phyloP scores from a whole-genome alignment of 2,113 vertebrate species.

The Rhizomys pruinosus region DNA sequence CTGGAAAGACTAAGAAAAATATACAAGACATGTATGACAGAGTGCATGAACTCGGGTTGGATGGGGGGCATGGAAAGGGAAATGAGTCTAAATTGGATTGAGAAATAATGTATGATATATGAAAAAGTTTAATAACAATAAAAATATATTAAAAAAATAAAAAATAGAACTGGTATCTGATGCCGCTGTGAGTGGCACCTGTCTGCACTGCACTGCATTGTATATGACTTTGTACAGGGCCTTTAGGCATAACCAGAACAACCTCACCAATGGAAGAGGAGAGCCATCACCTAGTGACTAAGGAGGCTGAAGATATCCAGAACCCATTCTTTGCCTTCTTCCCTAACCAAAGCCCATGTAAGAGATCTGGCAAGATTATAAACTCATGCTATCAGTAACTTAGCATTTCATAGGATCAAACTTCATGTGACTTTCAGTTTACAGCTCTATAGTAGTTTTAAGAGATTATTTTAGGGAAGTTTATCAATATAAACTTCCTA shows the following conservation, averaged over 20 bases:
- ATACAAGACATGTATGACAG: too few relatives aligned
- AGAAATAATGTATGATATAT: too few relatives aligned
- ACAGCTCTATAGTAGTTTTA: not conserved
- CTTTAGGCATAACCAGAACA: constrained; percentile 16
- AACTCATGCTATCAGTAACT: not conserved
- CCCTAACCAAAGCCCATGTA: not conserved
- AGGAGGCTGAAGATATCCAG: not conserved
- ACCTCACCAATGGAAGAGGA: not conserved
- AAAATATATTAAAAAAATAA: too few relatives aligned
- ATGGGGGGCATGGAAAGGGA: too few relatives aligned
- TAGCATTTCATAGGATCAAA: not conserved
- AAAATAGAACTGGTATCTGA: not conserved
- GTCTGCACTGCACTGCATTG: not conserved
- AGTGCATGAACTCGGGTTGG: too few relatives aligned
- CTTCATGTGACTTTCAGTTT: not conserved
- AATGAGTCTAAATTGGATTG: too few relatives aligned
- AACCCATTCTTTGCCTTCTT: not conserved
- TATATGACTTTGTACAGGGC: not conserved
- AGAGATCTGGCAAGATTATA: not conserved
- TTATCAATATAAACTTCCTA: not conserved
- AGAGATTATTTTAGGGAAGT: constrained; percentile 21
- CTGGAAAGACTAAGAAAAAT: too few relatives aligned
- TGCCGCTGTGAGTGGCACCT: not conserved
- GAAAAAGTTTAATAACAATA: too few relatives aligned
- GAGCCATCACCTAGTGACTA: not conserved